Conservation (phyloP, 2,797 vertebrate species). For the Characodon lateralis region DNA sequence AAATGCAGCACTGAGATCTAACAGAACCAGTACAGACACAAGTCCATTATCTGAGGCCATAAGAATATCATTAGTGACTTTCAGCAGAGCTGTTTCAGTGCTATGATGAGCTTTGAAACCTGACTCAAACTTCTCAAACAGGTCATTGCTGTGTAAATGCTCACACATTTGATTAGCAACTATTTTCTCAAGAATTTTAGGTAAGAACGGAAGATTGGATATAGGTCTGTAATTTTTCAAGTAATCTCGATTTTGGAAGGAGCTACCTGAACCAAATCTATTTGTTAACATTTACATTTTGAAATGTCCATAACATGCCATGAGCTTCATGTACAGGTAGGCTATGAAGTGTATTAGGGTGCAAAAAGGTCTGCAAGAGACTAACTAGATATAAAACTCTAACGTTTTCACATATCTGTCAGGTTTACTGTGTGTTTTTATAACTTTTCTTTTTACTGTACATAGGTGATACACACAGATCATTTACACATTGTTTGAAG, state of each 20-base stretch:
- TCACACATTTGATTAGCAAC: too few relatives aligned
- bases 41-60: too few relatives aligned
- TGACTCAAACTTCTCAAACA: too few relatives aligned
- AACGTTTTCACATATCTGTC: slow-evolving; percentile 2
- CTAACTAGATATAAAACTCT: neutral
- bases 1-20: too few relatives aligned
- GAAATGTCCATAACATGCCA: neutral
- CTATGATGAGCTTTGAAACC: too few relatives aligned
- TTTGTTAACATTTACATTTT: neutral
- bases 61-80: too few relatives aligned
- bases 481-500: slow-evolving; percentile 66
- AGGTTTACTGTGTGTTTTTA: slow-evolving; percentile 1
- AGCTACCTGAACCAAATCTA: neutral
- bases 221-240: too few relatives aligned
- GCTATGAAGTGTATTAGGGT: neutral
- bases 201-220: too few relatives aligned
- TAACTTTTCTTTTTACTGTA: slow-evolving; percentile 28
- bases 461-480: slow-evolving; percentile 29
- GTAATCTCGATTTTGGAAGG: neutral
- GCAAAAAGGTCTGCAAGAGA: neutral
- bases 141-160: too few relatives aligned
- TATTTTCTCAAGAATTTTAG: too few relatives aligned
- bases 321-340: neutral
- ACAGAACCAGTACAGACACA: too few relatives aligned
- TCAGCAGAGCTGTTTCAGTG: too few relatives aligned